Base-by-base conservation (phyloP, 2,888 invertebrate species). In the Auanema freiburgensis region DNA sequence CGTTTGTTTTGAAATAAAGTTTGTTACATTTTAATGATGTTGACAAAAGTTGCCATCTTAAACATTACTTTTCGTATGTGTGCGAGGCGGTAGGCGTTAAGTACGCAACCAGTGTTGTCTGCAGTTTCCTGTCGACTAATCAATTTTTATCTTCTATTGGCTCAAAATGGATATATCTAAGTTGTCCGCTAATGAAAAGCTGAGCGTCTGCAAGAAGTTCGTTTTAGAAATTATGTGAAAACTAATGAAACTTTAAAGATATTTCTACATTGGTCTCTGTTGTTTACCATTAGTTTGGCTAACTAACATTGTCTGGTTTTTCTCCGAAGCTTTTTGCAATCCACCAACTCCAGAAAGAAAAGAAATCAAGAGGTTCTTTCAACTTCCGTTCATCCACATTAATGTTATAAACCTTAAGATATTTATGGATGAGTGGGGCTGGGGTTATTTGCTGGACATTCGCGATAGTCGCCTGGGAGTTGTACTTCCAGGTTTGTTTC, bases 221-320 rank as follows among this genome's bases (percentile, higher is more conserved):
- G 16, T 46, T 16, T 46, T 46, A 16, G 16, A 21, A 8, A 23
- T 16, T 52, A n/a, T n/a, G 18, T n/a, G 23, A 52, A 23, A 52
- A 16, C n/a, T 52, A 46, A 46, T 21, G 21, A 46, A 46, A 21
- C 46, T 24, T 46, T 74, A 40, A 54, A 74, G 74, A 24, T 74
- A 71, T 42, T 74, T 74, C 43, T 55, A 63, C 6, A 74, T 74
- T 57, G 74, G 74, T 12, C 54, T 65, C 0, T 65, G 59, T 42
- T 66, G 62, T 40, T 56, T 74, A 25, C 74, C 74, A 10, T 52
- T 74, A 10, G 71, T 70, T 50, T 74, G 74, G 74, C 42, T 71
- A 18, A 66, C 65, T 14, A 74, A 74, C 55, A 40, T 65, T 16
- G 56, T 66, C 42, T 74, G 74, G 69, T 74, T 74, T 54, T 74